phyloP scores from a whole-genome alignment of 2,888 invertebrate species.

The Cheiracanthium punctorium region DNA sequence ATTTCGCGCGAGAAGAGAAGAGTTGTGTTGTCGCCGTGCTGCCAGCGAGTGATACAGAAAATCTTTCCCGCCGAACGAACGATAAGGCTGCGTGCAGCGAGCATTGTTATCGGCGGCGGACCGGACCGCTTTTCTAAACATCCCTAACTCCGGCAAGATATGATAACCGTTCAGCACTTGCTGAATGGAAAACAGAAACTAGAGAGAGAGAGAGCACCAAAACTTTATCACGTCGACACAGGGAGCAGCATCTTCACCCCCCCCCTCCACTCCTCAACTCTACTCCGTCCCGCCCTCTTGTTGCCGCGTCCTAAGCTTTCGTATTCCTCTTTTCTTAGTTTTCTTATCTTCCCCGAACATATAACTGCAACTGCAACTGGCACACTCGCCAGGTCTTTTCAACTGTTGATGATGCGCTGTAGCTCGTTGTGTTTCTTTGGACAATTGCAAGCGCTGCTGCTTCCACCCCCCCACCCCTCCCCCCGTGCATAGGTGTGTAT shows the following conservation, averaged over 20 bases:
- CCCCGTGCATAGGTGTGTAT: no score
- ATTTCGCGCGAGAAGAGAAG: no score
- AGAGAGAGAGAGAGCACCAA: no score
- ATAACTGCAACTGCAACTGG: constrained; percentile 12
- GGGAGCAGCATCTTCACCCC: neutral
- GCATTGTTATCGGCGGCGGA: no score
- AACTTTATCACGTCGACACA: constrained; percentile 2
- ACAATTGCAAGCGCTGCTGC: no score
- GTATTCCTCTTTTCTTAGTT: neutral
- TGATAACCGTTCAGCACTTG: neutral
- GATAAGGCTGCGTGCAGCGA: no score
- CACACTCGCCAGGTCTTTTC: neutral
- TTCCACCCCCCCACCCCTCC: neutral
- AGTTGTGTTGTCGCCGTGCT: no score
- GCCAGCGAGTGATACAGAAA: no score
- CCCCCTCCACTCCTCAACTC: neutral
- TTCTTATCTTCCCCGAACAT: neutral
- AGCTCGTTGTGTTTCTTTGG: no score
- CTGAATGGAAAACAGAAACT: constrained; percentile 6
- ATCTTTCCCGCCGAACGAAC: no score
- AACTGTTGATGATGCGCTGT: neutral
- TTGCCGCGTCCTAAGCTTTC: neutral
- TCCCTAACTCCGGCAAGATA: neutral
- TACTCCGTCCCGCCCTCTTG: no score
- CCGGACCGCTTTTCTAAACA: neutral